A percentile compares a stretch with the other conserved stretches of the same genome.
phyloP scores from a whole-genome alignment of 2,113 vertebrate genomes.

The Poeciliopsis turrubarensis region DNA sequence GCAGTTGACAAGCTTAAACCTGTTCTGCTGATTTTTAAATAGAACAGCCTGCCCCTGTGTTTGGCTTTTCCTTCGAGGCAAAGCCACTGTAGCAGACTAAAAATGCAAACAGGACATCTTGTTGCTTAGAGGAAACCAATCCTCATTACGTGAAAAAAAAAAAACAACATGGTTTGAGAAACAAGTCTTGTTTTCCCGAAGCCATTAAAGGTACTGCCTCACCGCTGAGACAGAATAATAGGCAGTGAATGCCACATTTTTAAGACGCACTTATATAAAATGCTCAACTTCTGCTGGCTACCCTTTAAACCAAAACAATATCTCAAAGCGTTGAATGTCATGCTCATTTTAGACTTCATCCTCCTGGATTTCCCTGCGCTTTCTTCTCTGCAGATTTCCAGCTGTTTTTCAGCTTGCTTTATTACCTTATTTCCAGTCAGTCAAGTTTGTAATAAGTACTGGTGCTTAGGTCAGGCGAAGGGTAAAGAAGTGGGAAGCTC shows the following conservation, averaged over 20 bases:
- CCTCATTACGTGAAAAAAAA: conserved; percentile 50
- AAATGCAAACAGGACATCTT: conserved; percentile 76
- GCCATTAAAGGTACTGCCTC: conserved; percentile 44
- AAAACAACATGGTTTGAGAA: conserved; percentile 32
- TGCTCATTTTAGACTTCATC: conserved; percentile 6
- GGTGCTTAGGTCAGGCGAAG: conserved; percentile 31
- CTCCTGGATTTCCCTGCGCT: not conserved
- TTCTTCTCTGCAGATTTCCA: conserved; percentile 6
- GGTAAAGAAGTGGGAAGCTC: conserved; percentile 35
- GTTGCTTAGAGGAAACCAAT: conserved; percentile 59
- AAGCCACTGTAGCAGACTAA: conserved; percentile 55
- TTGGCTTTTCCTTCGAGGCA: conserved; percentile 49
- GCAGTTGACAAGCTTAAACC: conserved; percentile 71
- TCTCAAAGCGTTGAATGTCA: not conserved
- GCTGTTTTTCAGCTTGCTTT: conserved; percentile 15
- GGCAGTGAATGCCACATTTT: conserved; percentile 23
- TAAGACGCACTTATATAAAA: conserved; percentile 20
- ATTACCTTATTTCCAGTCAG: conserved; percentile 21
- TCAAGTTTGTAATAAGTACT: conserved; percentile 20
- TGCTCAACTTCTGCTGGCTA: conserved; percentile 10
- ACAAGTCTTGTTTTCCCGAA: conserved; percentile 46
- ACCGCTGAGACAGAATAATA: conserved; percentile 37
- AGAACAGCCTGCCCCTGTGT: conserved; percentile 65
- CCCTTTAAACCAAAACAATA: not conserved
- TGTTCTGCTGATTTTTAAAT: conserved; percentile 76